Percentiles rank a stretch among this genome's conserved stretches.
These are phyloP conservation scores for Choreutis nemorana DNA, from an alignment of 2,888 invertebrate genomes.

Conservation along the genomic window DNA sequence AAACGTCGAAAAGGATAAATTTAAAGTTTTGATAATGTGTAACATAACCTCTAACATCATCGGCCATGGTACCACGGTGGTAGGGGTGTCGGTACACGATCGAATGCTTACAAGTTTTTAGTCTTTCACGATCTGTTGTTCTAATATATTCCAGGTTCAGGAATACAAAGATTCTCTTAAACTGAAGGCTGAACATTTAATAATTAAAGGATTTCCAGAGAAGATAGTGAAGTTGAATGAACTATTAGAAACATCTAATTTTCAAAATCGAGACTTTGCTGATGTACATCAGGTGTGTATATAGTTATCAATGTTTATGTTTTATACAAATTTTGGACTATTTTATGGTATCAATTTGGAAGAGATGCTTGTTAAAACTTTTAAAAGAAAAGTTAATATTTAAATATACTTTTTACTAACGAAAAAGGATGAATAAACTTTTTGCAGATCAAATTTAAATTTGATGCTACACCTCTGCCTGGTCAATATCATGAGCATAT, in stretches of 20 bases:
- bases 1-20: too few species aligned
- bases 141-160: constrained; percentile 72
- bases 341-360: too few species aligned
- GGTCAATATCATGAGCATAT: not conserved
- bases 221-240: constrained; percentile 92
- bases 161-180: constrained; percentile 91
- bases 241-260: constrained; percentile 82
- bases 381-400: too few species aligned
- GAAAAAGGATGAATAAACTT: too few species aligned
- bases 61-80: constrained; percentile 14
- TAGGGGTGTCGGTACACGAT: not conserved
- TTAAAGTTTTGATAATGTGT: constrained; percentile 19
- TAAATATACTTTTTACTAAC: too few species aligned
- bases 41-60: constrained; percentile 21
- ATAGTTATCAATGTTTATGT: not conserved
- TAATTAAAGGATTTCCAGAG: constrained; percentile 90
- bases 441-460: too few species aligned
- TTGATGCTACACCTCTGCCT: too few species aligned
- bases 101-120: not conserved
- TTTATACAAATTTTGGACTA: too few species aligned
- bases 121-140: not conserved
- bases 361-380: too few species aligned
- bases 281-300: constrained; percentile 75
- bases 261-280: constrained; percentile 78
- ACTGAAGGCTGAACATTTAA: constrained; percentile 86